Evolutionary conservation across 92 coral and sea anemone genomes (phyloP), one percentile per base, ranked within the genome.

Genomic region (Nematostella vectensis): DNA sequence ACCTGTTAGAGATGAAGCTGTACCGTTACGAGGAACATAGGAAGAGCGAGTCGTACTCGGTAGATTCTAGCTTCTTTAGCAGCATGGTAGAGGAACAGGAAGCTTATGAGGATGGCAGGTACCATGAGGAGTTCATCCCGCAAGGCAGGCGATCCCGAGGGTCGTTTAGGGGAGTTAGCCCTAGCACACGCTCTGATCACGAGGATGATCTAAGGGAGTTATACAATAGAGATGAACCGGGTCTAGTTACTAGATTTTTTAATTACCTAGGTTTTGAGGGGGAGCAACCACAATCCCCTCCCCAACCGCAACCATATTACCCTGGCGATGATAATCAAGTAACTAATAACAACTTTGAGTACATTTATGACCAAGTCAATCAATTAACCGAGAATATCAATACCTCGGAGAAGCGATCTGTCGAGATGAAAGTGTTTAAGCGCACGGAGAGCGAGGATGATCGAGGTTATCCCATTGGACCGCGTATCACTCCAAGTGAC

Each of bases 21-120:
- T 64, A 64, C 18, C 51, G 54, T 51, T 64, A 64, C 54, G 70
- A 64, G 48, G 70, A 64, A 40, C 51, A 52, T 10, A 21, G 70
- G 27, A 52, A 64, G 51, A 64, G 70, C 48, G 42, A 36, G 42
- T 15, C 8, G 9, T 36, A 36, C 15, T 36, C 42, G 8, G 70
- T 64, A 33, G 70, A 64, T 19, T 64, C 70, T 11, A 64, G 70
- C 40, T 64, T 64, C 52, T 64, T 64, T 18, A 64, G 70, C 20
- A 64, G 70, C 48, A 60, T 57, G 9, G 54, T 60, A 29, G 51
- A 60, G 24, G 70, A 64, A 42, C 51, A 50, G 24, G 70, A 64
- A 38, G 51, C 50, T 53, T 40, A 52, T 26, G 36, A 48, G 38
- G 70, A 64, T 53, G 31, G 48, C 8, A 56, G 50, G 2, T 2